These are phyloP conservation scores for Abrostola triplasia DNA, from an alignment of 2,888 invertebrate genomes.

Conservation along the genomic window DNA sequence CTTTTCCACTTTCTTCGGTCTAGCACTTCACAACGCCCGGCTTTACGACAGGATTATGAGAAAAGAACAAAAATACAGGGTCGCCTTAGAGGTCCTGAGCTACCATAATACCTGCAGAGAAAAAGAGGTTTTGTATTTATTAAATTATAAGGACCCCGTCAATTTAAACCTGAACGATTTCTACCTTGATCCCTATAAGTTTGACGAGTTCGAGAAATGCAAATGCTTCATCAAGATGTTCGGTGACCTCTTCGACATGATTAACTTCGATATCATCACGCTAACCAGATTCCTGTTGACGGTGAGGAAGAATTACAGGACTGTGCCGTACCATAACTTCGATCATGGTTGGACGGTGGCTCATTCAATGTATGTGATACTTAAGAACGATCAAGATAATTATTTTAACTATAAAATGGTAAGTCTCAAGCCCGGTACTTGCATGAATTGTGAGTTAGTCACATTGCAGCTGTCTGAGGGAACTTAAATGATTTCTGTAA, in stretches of 20 bases:
- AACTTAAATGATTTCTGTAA: no score
- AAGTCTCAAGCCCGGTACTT: constrained; percentile 23
- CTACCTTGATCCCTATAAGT: constrained; percentile 92
- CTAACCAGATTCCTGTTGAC: constrained; percentile 93
- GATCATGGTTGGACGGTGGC: constrained; percentile 96
- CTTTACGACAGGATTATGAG: constrained; percentile 94
- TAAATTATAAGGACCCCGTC: constrained; percentile 57
- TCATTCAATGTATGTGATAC: constrained; percentile 93
- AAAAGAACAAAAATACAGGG: constrained; percentile 94
- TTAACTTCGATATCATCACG: constrained; percentile 90
- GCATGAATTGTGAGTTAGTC: no score
- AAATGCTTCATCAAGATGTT: constrained; percentile 93
- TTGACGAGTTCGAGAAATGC: constrained; percentile 92
- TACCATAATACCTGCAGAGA: constrained; percentile 94
- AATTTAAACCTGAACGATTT: constrained; percentile 86
- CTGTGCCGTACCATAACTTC: constrained; percentile 96
- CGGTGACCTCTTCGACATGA: constrained; percentile 90
- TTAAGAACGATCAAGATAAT: constrained; percentile 83
- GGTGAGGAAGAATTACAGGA: constrained; percentile 94
- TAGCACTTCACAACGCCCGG: constrained; percentile 95
- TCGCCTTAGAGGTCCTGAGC: constrained; percentile 94
- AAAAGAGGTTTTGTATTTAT: constrained; percentile 88
- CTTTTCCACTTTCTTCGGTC: constrained; percentile 95
- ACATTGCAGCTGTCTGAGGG: not conserved
- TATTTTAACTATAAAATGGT: constrained; percentile 74